phyloP scores from a whole-genome alignment of 2,113 vertebrate species.

The Trochalopteron elliotii region DNA sequence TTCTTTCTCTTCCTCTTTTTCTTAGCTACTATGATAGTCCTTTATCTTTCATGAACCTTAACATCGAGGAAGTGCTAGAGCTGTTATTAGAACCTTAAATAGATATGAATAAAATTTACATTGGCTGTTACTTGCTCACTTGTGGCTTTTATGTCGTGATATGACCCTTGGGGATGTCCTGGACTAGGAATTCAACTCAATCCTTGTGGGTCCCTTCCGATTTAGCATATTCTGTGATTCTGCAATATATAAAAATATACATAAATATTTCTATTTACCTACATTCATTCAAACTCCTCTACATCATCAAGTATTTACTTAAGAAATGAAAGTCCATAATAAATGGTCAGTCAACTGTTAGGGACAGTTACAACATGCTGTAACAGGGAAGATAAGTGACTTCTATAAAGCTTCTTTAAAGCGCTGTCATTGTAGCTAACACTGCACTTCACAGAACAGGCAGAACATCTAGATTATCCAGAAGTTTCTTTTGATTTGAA shows the following conservation, averaged over 20 bases:
- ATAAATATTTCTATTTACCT: neutral
- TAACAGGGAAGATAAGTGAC: neutral
- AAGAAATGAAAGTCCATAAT: neutral
- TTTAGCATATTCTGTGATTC: neutral
- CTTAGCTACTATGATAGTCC: slow-evolving; percentile 22
- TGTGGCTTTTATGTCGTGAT: neutral
- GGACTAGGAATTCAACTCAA: neutral
- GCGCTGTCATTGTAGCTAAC: neutral
- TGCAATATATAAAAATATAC: neutral
- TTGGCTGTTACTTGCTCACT: neutral
- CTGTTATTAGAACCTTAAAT: neutral
- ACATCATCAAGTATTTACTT: neutral
- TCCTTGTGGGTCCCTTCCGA: neutral
- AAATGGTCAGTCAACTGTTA: neutral
- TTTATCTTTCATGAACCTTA: slow-evolving; percentile 44
- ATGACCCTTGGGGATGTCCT: neutral
- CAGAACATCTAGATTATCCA: neutral
- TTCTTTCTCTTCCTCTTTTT: neutral
- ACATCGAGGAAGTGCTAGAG: neutral
- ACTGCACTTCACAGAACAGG: neutral
- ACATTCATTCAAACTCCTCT: neutral
- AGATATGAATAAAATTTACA: neutral
- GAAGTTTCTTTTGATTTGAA: neutral
- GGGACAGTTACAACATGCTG: neutral
- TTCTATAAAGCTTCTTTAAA: neutral